A percentile compares a stretch with the other conserved stretches of the same genome.
Conservation (phyloP, 1,140 invertebrate genomes). For the Lordiphosa collinella region DNA sequence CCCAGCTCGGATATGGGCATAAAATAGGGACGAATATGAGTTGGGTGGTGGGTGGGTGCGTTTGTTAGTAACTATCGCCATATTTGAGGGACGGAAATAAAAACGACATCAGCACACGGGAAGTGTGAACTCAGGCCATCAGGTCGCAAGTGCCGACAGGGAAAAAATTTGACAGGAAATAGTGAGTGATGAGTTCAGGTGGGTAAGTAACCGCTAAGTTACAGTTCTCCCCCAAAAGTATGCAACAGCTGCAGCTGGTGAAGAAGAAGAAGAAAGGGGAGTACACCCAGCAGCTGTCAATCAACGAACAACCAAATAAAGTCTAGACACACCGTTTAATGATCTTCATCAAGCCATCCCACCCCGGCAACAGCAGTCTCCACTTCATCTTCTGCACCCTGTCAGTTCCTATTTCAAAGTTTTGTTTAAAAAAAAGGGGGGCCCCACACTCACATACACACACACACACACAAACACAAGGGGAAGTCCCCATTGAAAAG, state of each 20-base stretch:
- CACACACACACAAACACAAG: constrained; percentile 1
- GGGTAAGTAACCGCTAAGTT: no score
- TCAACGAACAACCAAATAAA: constrained; percentile 9
- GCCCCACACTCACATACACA: constrained; percentile 1
- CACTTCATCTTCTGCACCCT: constrained; percentile 5
- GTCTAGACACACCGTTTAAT: constrained; percentile 11
- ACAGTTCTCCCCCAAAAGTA: background rate
- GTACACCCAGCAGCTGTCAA: background rate
- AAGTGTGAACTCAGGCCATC: constrained; percentile 16
- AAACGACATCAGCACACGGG: background rate
- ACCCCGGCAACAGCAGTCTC: constrained; percentile 1
- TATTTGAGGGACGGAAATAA: constrained; percentile 37
- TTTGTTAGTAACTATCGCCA: constrained; percentile 73
- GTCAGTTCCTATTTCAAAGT: constrained; percentile 19
- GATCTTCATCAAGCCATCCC: constrained; percentile 5
- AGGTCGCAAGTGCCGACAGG: background rate
- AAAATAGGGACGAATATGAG: constrained; percentile 7
- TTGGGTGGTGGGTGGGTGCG: constrained; percentile 19
- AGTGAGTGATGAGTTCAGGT: no score
- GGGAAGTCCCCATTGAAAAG: constrained; percentile 21
- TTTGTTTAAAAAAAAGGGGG: constrained; percentile 11
- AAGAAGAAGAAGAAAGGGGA: background rate
- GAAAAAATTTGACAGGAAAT: constrained; percentile 2
- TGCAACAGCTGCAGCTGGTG: background rate
- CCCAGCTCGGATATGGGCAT: constrained; percentile 15